Base-by-base conservation (phyloP, 2,888 invertebrate species). In the Mechanitis mazaeus region DNA sequence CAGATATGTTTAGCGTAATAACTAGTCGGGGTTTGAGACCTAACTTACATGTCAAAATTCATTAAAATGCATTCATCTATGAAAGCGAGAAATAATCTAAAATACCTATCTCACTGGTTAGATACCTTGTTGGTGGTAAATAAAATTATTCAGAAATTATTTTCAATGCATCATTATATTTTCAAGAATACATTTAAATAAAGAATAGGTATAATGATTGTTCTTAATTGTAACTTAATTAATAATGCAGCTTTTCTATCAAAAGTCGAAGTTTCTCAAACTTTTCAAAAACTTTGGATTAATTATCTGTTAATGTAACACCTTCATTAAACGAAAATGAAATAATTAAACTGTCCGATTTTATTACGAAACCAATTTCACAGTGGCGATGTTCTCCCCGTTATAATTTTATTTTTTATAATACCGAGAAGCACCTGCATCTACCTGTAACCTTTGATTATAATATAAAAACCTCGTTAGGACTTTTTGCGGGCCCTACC, bases 401-500 rank as follows among this genome's bases (percentile, higher is more conserved):
- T 60, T 61, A 54, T 61, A 55, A 62, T 55, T 60, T 64, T 64
- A 60, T 58, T 64, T 62, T 63, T 58, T 60, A 61, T 65, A 68
- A 64, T 71, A 71, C 74, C 64, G 57, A 70, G 74, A 74, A 74
- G 61, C 72, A 72, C 71, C 72, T 72, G 73, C 70, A 66, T 69
- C 66, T 75, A 75, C 74, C 73, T 74, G 71, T 69, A 77, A 75
- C 78, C 75, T 78, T 75, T 79, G 78, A 80, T 79, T 78, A 77
- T 67, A 71, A 72, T 61, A 81, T 83, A 86, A 85, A 85, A 85
- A 84, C 80, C 83, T 87, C 75, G 86, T 87, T 87, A 85, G 80
- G 69, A 64, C 71, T 78, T 83, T 83, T 85, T 83, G 82, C 78
- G 81, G 72, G 68, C 56, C 63, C 74, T 20, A 20, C 73, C 72